These are phyloP conservation scores for Nemoura dubitans DNA, from an alignment of 2,888 invertebrate genomes.

Conservation along the genomic window DNA sequence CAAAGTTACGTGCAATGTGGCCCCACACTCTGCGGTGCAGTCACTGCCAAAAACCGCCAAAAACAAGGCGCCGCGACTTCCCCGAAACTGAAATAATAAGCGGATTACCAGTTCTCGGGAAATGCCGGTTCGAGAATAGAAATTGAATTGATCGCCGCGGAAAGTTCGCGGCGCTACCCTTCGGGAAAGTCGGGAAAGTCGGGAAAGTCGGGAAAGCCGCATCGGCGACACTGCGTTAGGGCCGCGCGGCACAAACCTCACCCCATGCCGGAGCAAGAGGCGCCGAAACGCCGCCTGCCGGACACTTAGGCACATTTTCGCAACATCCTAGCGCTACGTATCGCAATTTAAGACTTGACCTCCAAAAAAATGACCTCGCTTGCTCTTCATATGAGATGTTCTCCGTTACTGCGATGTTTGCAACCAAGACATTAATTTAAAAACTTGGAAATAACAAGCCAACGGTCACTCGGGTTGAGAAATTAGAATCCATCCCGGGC, in stretches of 20 bases:
- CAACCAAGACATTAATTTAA: neutral
- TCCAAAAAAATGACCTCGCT: no score
- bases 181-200: neutral
- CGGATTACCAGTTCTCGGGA: slow-evolving; percentile 15
- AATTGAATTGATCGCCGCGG: slow-evolving; percentile 1
- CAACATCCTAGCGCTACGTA: neutral
- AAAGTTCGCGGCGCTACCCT: neutral
- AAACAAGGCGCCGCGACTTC: neutral
- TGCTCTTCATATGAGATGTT: no score
- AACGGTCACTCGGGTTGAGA: neutral
- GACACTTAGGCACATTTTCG: neutral
- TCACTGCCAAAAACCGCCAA: neutral
- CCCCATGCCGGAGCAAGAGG: neutral
- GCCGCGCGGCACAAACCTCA: neutral
- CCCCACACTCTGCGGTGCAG: neutral
- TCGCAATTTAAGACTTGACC: neutral
- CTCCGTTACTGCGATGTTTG: no score
- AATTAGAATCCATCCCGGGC: neutral
- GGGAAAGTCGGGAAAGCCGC: neutral
- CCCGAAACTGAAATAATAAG: slow-evolving; percentile 13
- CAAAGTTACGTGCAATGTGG: neutral
- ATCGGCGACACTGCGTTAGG: no score
- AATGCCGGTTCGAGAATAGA: slow-evolving; percentile 16
- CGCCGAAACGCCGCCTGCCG: neutral
- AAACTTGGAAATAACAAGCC: neutral